These are phyloP conservation scores for Anaspis maculata DNA, from an alignment of 2,888 invertebrate genomes.

Conservation along the genomic window DNA sequence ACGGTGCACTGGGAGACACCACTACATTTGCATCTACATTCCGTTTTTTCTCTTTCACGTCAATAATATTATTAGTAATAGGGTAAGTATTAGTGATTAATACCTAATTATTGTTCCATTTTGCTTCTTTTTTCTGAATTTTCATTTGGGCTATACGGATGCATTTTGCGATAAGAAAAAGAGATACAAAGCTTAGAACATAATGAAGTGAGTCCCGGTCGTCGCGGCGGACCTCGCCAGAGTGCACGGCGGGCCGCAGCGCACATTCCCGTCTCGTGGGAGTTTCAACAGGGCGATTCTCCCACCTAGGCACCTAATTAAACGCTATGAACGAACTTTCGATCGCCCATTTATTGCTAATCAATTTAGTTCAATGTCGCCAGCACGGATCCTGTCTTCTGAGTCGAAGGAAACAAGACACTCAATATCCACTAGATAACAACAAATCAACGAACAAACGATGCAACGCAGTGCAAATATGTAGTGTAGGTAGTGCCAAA, in stretches of 20 bases:
- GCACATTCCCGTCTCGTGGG: slow-evolving; percentile 33
- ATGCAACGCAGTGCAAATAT: slow-evolving; percentile 20
- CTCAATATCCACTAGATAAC: slow-evolving; percentile 33
- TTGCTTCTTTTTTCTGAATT: too few relatives aligned
- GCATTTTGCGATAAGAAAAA: too few relatives aligned
- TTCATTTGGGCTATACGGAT: too few relatives aligned
- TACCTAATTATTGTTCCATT: too few relatives aligned
- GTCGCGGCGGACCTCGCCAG: slow-evolving; percentile 22
- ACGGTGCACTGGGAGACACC: slow-evolving; percentile 24
- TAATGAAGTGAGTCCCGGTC: too few relatives aligned
- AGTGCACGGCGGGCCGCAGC: slow-evolving; percentile 29
- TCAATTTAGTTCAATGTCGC: slow-evolving; percentile 37
- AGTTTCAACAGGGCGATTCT: slow-evolving; percentile 17
- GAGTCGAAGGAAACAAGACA: slow-evolving; percentile 18
- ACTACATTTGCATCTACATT: too few relatives aligned
- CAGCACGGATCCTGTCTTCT: slow-evolving; percentile 28
- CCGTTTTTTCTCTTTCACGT: too few relatives aligned
- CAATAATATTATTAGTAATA: too few relatives aligned
- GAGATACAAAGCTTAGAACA: too few relatives aligned
- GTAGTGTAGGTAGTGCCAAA: slow-evolving; percentile 6
- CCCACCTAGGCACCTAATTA: slow-evolving; percentile 42
- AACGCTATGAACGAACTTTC: slow-evolving; percentile 38
- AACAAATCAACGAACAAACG: slow-evolving; percentile 36
- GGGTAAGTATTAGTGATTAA: too few relatives aligned
- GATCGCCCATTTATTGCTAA: slow-evolving; percentile 41